Base-by-base conservation (phyloP, 2,113 vertebrate species). In the Pao palembangensis region DNA sequence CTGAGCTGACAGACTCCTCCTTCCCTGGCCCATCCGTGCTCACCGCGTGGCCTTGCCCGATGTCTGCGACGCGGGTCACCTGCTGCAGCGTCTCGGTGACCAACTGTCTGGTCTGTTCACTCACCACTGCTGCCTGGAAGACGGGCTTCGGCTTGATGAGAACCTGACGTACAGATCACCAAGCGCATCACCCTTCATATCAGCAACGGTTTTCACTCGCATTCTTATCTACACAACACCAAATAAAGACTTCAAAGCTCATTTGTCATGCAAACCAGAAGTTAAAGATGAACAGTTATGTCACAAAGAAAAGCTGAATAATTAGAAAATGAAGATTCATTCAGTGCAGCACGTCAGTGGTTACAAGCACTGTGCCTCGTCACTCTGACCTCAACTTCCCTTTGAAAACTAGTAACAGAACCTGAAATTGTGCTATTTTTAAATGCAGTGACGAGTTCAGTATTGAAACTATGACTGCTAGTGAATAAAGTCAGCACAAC, bases 121-220 rank as follows among this genome's bases (percentile, higher is more conserved):
- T 99, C 90, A 99, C 92, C 80, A 98, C 90, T 0, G 96, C 94
- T 0, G 96, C 89, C 88, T 98, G 96, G 86, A 97, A 98, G 62
- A 98, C 93, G 2, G 97, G 97, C 87, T 99, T 99, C 0, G 97
- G 97, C 78, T 99, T 99, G 86, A 98, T 99, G 55, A 99, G 93
- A 66, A 99, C 97, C 97, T 99, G 79, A 15, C 8, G 11, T 11
- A 12, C 34, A 38, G 34, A 12, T 4, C 34, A 38, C 4, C 1
- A 31, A 38, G 8, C 34, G 11, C 11, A 11, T 38, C 34, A 38
- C 25, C 25, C 5, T 28, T 28, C 25, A 28, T 6, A 28, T 28
- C 25, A 28, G 5, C 25, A 28, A 28, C 2, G 25, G 25, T 28
- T 23, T 23, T 28, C 25, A 28, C 25, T 3, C 3, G 5, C 25